Evolutionary conservation across 2,888 invertebrate species (phyloP), one percentile per base, ranked within the genome.

Genomic region (Encarsia formosa): DNA sequence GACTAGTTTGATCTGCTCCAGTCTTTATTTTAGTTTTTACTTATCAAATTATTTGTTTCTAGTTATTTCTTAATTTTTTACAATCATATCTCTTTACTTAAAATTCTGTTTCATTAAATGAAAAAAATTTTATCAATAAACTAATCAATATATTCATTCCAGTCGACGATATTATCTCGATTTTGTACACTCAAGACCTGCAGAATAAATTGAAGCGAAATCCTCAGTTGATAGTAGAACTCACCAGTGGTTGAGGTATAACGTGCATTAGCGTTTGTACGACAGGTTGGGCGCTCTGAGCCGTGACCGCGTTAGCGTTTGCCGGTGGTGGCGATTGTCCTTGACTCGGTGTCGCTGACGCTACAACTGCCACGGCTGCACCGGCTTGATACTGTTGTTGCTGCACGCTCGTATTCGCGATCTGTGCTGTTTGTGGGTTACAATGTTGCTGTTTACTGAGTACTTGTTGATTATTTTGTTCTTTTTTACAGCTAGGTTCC

Each of bases 211-310:
- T n/a, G n/a, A n/a, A n/a, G n/a, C n/a, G n/a, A n/a, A n/a, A n/a
- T n/a, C n/a, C n/a, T n/a, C n/a, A n/a, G n/a, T n/a, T n/a, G n/a
- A n/a, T n/a, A n/a, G n/a, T n/a, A 22, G n/a, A 37, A 64, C 68
- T 67, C 53, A 73, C 73, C 73, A 74, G 58, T 63, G 73, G 67
- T 61, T 71, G 73, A 59, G 73, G 73, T 69, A 71, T 66, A 42
- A 73, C 73, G 61, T 74, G 73, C 69, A 72, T 71, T 61, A 73
- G 58, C 54, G 70, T 71, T 62, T 69, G 73, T 67, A 72, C 72
- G 57, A 73, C 67, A 35, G 72, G 67, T 40, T 63, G 56, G 57
- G 68, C 59, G 61, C 64, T 70, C 58, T 69, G 68, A 47, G 67
- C 59, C 31, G 68, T 64, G 50, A 68, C 66, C 51, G 65, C 67